Evolutionary conservation across 2,113 vertebrate species (phyloP).

Genomic region (Pelecanoides urinatrix): DNA sequence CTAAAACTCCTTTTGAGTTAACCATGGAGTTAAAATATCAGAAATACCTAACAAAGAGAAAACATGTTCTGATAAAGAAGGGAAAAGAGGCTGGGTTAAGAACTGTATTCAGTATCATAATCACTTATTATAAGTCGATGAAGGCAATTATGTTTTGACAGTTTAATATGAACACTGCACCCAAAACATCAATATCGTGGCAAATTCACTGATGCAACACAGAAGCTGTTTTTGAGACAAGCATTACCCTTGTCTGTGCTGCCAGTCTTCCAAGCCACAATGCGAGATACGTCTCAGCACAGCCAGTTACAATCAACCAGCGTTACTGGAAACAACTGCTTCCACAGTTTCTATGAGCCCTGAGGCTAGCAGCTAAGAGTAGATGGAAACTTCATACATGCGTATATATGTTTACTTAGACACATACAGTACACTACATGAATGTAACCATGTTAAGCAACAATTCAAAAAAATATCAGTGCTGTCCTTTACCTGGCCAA

Average conservation of each 20-base stretch:
- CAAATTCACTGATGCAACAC: background rate
- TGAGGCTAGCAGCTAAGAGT: background rate
- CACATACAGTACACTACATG: background rate
- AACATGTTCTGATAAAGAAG: background rate
- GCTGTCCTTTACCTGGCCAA: background rate
- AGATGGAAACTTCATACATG: background rate
- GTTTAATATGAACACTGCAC: background rate
- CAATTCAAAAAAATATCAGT: background rate
- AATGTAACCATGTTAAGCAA: background rate
- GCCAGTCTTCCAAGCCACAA: background rate
- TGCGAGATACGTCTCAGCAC: accelerated
- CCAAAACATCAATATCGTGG: background rate
- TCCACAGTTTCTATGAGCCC: background rate
- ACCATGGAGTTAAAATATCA: background rate
- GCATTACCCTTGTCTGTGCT: background rate
- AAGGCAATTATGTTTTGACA: background rate
- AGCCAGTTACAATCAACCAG: background rate
- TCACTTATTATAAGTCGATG: background rate
- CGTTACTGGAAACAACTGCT: background rate
- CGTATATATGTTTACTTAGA: background rate
- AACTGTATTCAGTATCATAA: background rate
- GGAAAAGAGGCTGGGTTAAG: background rate
- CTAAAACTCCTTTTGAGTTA: background rate
- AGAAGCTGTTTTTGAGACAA: background rate
- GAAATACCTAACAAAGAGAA: background rate